Percentiles rank a stretch among this genome's conserved stretches.
phyloP scores from a whole-genome alignment of 2,113 vertebrate genomes.

The Nothobranchius furzeri region DNA sequence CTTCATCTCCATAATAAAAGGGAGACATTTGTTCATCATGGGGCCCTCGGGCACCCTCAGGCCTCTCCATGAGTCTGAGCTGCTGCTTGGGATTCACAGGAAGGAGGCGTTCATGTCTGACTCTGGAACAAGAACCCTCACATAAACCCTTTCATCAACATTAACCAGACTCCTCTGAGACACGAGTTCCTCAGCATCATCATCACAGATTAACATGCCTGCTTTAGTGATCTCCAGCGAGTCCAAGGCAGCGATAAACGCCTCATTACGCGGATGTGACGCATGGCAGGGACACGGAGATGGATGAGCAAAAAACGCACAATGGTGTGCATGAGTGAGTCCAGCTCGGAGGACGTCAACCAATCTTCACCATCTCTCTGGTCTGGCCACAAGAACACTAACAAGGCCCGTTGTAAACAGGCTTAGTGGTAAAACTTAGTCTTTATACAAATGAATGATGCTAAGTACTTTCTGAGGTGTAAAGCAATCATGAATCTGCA shows the following conservation, averaged over 20 bases:
- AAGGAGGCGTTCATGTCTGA: conserved; percentile 11
- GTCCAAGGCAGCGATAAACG: conserved; percentile 15
- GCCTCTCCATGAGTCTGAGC: conserved; percentile 2
- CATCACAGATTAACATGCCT: background rate
- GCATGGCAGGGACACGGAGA: conserved; percentile 29
- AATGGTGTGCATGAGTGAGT: conserved; percentile 37
- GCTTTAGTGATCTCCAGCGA: conserved; percentile 6
- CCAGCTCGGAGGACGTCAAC: background rate
- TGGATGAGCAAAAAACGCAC: conserved; percentile 54
- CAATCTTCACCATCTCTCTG: conserved; percentile 34
- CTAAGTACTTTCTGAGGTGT: too few species aligned
- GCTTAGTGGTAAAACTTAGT: too few species aligned
- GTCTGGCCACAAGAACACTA: background rate
- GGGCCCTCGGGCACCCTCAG: conserved; percentile 25
- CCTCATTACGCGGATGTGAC: conserved; percentile 45
- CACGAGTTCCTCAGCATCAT: background rate
- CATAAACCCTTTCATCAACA: background rate
- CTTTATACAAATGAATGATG: too few species aligned
- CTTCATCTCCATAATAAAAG: background rate
- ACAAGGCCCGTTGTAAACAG: too few species aligned
- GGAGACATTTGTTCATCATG: conserved; percentile 10
- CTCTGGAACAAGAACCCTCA: conserved; percentile 18
- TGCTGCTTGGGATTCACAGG: conserved; percentile 19
- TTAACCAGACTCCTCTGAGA: conserved; percentile 3
- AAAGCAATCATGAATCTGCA: too few species aligned